A percentile compares a stretch with the other conserved stretches of the same genome.
Evolutionary conservation across 2,888 invertebrate genomes (phyloP).

Genomic region (Camptogramma bilineatum): DNA sequence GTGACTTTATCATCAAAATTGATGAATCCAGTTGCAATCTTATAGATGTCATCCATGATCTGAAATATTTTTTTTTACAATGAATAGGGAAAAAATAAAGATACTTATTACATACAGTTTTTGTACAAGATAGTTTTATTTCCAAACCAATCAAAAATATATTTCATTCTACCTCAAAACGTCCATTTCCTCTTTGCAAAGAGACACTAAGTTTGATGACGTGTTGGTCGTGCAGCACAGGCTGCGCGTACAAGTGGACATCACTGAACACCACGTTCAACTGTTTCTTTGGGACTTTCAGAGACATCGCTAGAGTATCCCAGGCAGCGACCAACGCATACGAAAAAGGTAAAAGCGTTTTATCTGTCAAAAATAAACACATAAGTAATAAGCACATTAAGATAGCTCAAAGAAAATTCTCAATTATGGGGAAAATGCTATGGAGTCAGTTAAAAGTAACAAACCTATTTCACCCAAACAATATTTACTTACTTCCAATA

Average conservation of each 20-base stretch:
- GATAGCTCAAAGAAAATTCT: too few species aligned
- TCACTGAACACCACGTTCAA: conserved; percentile 88
- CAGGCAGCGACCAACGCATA: conserved; percentile 89
- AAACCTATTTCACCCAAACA: background rate
- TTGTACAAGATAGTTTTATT: too few species aligned
- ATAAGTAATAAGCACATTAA: too few species aligned
- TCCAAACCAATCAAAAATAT: too few species aligned
- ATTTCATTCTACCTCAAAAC: conserved; percentile 81
- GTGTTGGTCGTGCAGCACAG: conserved; percentile 82
- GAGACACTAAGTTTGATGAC: conserved; percentile 80
- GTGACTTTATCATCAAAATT: background rate
- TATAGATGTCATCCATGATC: conserved; percentile 25
- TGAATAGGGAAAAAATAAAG: background rate
- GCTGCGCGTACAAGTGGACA: conserved; percentile 86
- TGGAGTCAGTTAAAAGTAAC: too few species aligned
- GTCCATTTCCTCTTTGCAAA: conserved; percentile 85
- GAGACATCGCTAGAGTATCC: conserved; percentile 87
- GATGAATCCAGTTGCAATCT: conserved; percentile 32
- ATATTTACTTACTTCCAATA: conserved; percentile 89
- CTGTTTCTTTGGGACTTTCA: conserved; percentile 82
- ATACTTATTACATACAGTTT: too few species aligned
- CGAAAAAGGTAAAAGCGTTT: conserved; percentile 90
- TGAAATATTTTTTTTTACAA: conserved; percentile 4
- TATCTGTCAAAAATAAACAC: conserved; percentile 78
- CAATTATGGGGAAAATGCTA: conserved; percentile 20